Evolutionary conservation across 2,888 invertebrate genomes (phyloP).

Genomic region (Philaethria dido): DNA sequence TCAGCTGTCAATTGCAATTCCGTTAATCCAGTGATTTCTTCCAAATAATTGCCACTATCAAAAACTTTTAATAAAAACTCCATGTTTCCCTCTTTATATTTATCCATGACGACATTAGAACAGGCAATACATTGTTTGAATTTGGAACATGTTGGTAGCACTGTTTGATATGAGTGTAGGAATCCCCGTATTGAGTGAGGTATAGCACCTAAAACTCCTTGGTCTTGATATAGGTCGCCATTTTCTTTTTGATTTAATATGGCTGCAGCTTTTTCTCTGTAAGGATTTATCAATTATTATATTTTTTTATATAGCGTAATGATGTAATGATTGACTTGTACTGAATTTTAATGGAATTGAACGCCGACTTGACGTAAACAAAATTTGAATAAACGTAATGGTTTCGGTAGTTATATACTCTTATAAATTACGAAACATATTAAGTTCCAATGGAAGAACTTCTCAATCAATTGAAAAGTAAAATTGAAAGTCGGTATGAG

Average conservation of each 20-base stretch:
- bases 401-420: too few relatives aligned
- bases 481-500: too few relatives aligned
- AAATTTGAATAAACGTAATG: too few relatives aligned
- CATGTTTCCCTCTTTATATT: constrained; percentile 80
- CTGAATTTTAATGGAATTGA: too few relatives aligned
- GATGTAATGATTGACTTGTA: too few relatives aligned
- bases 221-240: constrained; percentile 58
- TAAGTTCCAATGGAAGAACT: too few relatives aligned
- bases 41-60: constrained; percentile 91
- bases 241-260: constrained; percentile 77
- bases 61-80: constrained; percentile 91
- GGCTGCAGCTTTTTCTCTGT: constrained; percentile 87
- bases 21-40: constrained; percentile 92
- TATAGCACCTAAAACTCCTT: constrained; percentile 90
- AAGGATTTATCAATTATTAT: constrained; percentile 40
- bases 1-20: constrained; percentile 85
- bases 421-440: too few relatives aligned
- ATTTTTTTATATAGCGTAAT: too few relatives aligned
- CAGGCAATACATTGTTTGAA: constrained; percentile 97
- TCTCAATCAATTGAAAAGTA: too few relatives aligned
- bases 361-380: too few relatives aligned
- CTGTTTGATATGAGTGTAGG: constrained; percentile 91
- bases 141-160: constrained; percentile 92
- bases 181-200: constrained; percentile 98
- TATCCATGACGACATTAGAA: constrained; percentile 82